phyloP scores from a whole-genome alignment of 2,797 vertebrate species.

The Chelonia mydas region DNA sequence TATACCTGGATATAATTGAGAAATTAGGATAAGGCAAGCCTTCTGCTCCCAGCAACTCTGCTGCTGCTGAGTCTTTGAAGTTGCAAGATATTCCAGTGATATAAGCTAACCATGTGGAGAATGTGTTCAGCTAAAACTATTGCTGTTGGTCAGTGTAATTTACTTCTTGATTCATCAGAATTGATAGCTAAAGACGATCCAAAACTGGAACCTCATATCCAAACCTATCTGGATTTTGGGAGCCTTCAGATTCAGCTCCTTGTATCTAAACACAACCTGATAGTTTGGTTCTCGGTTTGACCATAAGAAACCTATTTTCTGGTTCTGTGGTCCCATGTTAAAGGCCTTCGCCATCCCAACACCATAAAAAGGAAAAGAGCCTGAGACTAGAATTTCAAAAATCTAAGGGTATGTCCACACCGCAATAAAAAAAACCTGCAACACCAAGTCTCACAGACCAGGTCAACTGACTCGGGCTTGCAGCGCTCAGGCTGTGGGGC shows the following conservation, averaged over 20 bases:
- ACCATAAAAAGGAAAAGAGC: slow-evolving; percentile 11
- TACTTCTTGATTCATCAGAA: background rate
- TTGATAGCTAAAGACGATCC: no score
- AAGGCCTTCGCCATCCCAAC: background rate
- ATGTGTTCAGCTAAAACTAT: slow-evolving; percentile 20
- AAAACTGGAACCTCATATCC: background rate
- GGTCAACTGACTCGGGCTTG: no score
- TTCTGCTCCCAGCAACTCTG: background rate
- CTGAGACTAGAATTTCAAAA: background rate
- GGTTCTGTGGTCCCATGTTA: background rate
- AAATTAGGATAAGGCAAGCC: background rate
- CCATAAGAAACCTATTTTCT: background rate
- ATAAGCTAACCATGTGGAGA: background rate
- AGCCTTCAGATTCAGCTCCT: background rate
- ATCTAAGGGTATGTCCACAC: background rate
- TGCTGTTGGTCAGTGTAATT: slow-evolving; percentile 23
- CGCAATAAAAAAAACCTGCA: no score
- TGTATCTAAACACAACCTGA: background rate
- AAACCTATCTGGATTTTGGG: background rate
- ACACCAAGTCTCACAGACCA: no score
- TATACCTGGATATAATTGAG: background rate
- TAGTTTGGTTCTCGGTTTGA: background rate
- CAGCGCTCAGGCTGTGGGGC: no score
- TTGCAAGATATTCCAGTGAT: background rate
- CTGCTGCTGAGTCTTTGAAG: background rate